Percentiles rank a stretch among this genome's conserved stretches.
Conservation (phyloP, 2,797 vertebrate genomes). For the Paedocypris micromegethes region DNA sequence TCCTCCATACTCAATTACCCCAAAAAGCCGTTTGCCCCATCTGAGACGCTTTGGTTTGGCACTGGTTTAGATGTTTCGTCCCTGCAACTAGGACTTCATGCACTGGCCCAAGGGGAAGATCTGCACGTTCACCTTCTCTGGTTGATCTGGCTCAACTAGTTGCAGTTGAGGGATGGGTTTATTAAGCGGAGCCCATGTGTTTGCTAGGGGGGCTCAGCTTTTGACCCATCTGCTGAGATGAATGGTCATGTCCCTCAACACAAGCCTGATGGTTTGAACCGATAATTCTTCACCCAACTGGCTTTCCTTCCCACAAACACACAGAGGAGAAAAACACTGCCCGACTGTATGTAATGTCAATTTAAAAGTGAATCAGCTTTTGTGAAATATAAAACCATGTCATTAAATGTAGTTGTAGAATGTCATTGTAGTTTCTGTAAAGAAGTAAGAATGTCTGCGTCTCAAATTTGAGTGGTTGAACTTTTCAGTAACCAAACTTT, state of each 20-base stretch:
- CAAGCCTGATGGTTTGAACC: slow-evolving; percentile 28
- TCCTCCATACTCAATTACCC: slow-evolving; percentile 24
- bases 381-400: too few species aligned
- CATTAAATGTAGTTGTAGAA: too few species aligned
- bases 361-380: neutral
- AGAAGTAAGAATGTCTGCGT: too few species aligned
- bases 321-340: neutral
- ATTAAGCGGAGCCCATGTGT: slow-evolving; percentile 46
- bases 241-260: slow-evolving; percentile 40
- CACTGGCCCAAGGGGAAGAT: slow-evolving; percentile 38
- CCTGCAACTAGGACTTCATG: slow-evolving; percentile 25
- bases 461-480: too few species aligned
- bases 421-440: too few species aligned
- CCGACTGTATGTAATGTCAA: neutral
- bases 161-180: slow-evolving; percentile 31
- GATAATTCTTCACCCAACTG: slow-evolving; percentile 42
- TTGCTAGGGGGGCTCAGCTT: slow-evolving; percentile 30
- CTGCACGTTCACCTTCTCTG: slow-evolving; percentile 29
- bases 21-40: slow-evolving; percentile 23
- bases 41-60: slow-evolving; percentile 35
- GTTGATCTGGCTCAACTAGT: slow-evolving; percentile 37
- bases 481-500: too few species aligned
- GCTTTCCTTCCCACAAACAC: slow-evolving; percentile 16
- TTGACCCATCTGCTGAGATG: slow-evolving; percentile 50
- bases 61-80: slow-evolving; percentile 30